Percentiles rank a stretch among this genome's conserved stretches.
phyloP scores from a whole-genome alignment of 2,888 invertebrate genomes.

The Callimorpha dominula region DNA sequence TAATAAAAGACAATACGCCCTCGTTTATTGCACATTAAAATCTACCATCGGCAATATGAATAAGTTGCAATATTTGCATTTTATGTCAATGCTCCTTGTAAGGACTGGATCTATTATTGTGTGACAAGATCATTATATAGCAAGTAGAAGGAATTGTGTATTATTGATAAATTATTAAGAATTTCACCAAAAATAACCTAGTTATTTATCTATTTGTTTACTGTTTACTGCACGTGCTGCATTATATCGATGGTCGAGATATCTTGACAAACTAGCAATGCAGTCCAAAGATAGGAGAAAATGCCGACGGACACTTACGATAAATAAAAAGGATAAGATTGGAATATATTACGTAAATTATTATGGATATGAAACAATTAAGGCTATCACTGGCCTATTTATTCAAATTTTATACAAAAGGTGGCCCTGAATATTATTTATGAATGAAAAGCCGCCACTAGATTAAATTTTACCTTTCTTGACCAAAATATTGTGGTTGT shows the following conservation, averaged over 20 bases:
- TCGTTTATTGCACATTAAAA: too few relatives aligned
- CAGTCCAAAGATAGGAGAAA: not conserved
- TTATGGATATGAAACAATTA: constrained; percentile 1
- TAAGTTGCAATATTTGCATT: too few relatives aligned
- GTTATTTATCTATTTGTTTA: not conserved
- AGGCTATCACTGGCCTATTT: not conserved
- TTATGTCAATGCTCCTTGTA: too few relatives aligned
- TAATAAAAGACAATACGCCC: too few relatives aligned
- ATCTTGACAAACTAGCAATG: too few relatives aligned
- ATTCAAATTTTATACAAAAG: not conserved
- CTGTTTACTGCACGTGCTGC: constrained; percentile 1
- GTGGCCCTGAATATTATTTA: not conserved
- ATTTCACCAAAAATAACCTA: not conserved
- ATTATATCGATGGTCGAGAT: constrained; percentile 1
- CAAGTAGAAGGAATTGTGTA: too few relatives aligned
- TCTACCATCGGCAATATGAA: too few relatives aligned
- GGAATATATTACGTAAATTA: constrained; percentile 1
- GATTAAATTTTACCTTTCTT: too few relatives aligned
- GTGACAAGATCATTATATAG: too few relatives aligned
- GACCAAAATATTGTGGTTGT: not conserved
- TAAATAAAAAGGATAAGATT: constrained; percentile 2
- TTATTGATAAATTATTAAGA: not conserved
- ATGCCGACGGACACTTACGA: constrained; percentile 7
- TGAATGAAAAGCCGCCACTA: too few relatives aligned
- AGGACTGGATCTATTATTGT: too few relatives aligned